Base-by-base conservation (phyloP, 2,113 vertebrate species). In the Trichomycterus rosablanca region DNA sequence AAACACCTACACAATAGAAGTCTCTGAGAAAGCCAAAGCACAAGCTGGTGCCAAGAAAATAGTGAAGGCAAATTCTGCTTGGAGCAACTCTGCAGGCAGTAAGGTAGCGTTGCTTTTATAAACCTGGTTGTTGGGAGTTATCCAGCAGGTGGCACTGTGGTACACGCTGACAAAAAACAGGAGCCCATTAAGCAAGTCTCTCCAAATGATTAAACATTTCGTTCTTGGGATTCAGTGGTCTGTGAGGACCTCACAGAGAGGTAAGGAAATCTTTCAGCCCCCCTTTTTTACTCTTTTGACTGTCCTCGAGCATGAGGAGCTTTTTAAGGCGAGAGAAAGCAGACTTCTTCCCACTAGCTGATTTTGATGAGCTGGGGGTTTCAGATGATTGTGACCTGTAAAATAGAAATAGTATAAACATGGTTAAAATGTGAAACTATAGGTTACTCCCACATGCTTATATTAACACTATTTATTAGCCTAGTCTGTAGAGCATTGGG, bases 241-340 rank as follows among this genome's bases (percentile, higher is more conserved):
- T 12, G 7, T 11, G 8, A 14, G 26, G 28, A 15, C 34, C 28
- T 91, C 84, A 93, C 61, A 98, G 87, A 50, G 87, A 92, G 61
- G 83, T 89, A 5, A 98, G 83, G 75, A 98, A 98, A 70, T 87
- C 88, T 82, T 90, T 90, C 66, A 98, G 84, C 59, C 89, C 85
- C 32, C 84, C 72, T 52, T 88, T 91, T 74, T 89, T 84, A 55
- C 24, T 88, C 61, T 80, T 76, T 52, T 84, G 77, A 52, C 75
- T 85, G 71, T 90, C 86, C 67, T 90, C 91, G 57, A 87, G 77
- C 76, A 76, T 75, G 22, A 99, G 90, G 18, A 98, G 81, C 78
- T 84, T 84, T 83, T 91, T 94, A 65, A 99, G 86, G 42, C 89
- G 89, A 59, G 88, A 89, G 55, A 93, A 91, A 11, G 89, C 81